A percentile compares a stretch with the other conserved stretches of the same genome.
These are phyloP conservation scores for Neocrepidodera transversa DNA, from an alignment of 2,888 invertebrate genomes.

Conservation along the genomic window DNA sequence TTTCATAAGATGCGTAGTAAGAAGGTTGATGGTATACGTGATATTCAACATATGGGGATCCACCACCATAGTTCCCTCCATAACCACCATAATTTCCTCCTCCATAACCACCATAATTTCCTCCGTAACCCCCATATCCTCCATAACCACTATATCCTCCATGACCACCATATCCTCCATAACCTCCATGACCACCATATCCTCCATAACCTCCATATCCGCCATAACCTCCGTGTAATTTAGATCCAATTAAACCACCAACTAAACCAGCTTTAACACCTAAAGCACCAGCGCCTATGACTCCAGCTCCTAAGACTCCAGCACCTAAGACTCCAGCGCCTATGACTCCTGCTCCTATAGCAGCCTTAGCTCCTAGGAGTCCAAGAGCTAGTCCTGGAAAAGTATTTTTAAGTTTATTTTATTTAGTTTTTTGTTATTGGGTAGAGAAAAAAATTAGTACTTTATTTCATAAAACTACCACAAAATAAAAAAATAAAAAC, in stretches of 20 bases:
- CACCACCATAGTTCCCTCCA: neutral
- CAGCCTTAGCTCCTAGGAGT: neutral
- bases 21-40: too few species aligned
- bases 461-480: too few species aligned
- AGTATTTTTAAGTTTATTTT: too few species aligned
- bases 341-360: slow-evolving; percentile 24
- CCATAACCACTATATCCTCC: neutral
- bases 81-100: slow-evolving; percentile 5
- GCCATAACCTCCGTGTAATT: neutral
- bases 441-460: too few species aligned
- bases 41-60: too few species aligned
- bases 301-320: slow-evolving; percentile 38
- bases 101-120: slow-evolving; percentile 15
- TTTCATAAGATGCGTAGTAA: too few species aligned
- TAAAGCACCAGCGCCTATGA: slow-evolving; percentile 31
- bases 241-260: neutral
- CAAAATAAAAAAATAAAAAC: too few species aligned
- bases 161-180: slow-evolving; percentile 4
- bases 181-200: slow-evolving; percentile 21
- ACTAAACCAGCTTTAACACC: slow-evolving; percentile 20
- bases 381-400: slow-evolving; percentile 1
- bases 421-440: too few species aligned
- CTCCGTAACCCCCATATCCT: slow-evolving; percentile 13
- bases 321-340: slow-evolving; percentile 33
- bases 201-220: slow-evolving; percentile 16